Conservation (phyloP, 2,797 vertebrate genomes). For the Martes flavigula region DNA sequence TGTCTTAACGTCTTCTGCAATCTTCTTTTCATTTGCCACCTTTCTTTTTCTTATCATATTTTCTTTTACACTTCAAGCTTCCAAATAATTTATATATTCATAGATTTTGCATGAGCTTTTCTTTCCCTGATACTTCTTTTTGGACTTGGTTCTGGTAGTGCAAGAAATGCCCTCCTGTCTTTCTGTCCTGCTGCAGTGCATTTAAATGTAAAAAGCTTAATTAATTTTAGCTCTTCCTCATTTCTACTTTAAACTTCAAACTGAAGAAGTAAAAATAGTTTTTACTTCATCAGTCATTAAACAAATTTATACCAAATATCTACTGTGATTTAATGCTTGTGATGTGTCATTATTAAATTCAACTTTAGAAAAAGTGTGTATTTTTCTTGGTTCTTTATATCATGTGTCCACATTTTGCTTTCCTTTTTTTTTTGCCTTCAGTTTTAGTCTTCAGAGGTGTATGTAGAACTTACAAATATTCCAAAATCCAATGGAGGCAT, state of each 20-base stretch:
- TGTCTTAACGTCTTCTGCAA: constrained; percentile 76
- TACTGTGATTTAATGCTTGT: neutral
- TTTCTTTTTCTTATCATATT: constrained; percentile 67
- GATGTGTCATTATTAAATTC: neutral
- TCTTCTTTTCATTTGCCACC: constrained; percentile 73
- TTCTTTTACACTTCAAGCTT: constrained; percentile 51
- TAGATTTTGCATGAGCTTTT: constrained; percentile 24
- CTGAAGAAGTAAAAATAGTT: neutral
- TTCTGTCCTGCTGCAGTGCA: neutral
- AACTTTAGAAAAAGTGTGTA: neutral
- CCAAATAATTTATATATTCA: constrained; percentile 48
- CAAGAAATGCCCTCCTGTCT: neutral
- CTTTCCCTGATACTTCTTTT: constrained; percentile 11
- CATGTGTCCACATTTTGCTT: neutral
- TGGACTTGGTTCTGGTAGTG: neutral
- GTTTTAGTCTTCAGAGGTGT: neutral
- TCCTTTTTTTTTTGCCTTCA: neutral
- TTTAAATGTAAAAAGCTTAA: constrained; percentile 2
- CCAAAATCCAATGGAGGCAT: neutral
- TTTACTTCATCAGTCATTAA: neutral
- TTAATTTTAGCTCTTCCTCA: constrained; percentile 19
- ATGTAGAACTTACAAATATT: neutral
- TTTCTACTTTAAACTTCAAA: constrained; percentile 23
- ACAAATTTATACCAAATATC: neutral
- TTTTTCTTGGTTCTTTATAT: neutral